Base-by-base conservation (phyloP, 92 coral and sea anemone genomes). In the Ricordea florida region DNA sequence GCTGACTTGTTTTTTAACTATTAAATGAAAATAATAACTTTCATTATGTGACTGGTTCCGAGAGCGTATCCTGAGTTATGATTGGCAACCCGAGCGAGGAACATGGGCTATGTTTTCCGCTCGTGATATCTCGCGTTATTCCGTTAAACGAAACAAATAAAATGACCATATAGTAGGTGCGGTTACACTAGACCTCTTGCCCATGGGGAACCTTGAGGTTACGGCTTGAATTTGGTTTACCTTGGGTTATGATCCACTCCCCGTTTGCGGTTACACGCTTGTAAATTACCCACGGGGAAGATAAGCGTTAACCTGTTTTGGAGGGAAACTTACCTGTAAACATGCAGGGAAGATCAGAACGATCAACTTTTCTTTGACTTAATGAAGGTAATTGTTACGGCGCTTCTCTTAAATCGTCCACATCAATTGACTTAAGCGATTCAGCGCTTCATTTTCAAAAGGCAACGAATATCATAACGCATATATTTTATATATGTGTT, bases 261-360 rank as follows among this genome's bases (percentile, higher is more conserved):
- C 52, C 21, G 6, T 46, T 46, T 46, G 52, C 52, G 8, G 52
- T 46, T 14, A 46, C 18, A 46, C 52, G 52, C 21, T 46, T 46
- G 52, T 10, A n/a, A 46, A 46, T 46, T 46, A n/a, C 52, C 77
- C 63, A 36, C 32, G 78, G 66, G 55, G 28, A 71, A 33, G 46
- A 35, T 69, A 15, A 40, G 75, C 45, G 56, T 52, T 32, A 20
- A 32, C 56, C 25, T 10, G 28, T 4, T 69, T 69, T 52, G 77
- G 78, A 49, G 52, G 51, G 78, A 71, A 71, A 48, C 7, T 42
- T 42, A 42, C 52, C 21, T 46, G 18, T 26, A 22, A 6, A 6
- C 40, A n/a, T 40, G 25, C 55, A 69, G 22, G 27, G 32, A 16
- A 57, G 47, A 27, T 13, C 66, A 26, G 35, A 72, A 72, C 67